Percentiles rank a stretch among this genome's conserved stretches.
phyloP scores from a whole-genome alignment of 2,797 vertebrate species.

The Limnodromus scolopaceus region DNA sequence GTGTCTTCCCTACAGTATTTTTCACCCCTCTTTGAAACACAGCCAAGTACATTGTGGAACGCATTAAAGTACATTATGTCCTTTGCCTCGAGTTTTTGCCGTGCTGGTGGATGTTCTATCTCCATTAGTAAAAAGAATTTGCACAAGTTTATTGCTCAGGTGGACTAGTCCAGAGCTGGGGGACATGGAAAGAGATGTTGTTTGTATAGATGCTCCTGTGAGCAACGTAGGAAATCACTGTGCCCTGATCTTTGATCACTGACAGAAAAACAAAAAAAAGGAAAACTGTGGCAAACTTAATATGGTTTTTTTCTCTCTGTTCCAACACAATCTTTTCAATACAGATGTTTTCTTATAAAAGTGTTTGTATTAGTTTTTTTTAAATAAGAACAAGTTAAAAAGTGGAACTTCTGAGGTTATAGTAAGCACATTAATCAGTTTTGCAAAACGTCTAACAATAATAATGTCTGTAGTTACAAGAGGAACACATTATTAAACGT shows the following conservation, averaged over 20 bases:
- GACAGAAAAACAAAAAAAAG: neutral
- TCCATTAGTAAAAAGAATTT: neutral
- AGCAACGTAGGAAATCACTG: neutral
- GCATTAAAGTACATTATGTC: neutral
- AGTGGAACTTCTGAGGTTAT: neutral
- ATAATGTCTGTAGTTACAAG: slow-evolving; percentile 22
- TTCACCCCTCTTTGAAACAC: neutral
- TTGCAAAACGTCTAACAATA: neutral
- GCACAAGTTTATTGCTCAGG: neutral
- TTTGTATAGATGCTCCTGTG: neutral
- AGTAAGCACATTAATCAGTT: neutral
- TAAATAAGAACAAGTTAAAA: slow-evolving; percentile 12
- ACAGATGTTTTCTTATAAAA: neutral
- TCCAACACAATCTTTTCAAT: neutral
- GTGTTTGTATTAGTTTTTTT: neutral
- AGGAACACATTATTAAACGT: neutral
- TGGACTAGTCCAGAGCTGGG: neutral
- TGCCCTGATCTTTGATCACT: neutral
- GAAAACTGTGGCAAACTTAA: neutral
- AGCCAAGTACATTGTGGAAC: neutral
- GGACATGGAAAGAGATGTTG: neutral
- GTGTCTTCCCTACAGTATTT: neutral
- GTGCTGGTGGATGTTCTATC: neutral
- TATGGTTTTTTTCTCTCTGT: neutral
- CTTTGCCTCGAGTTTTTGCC: neutral